Evolutionary conservation across 1,140 invertebrate species (phyloP), one percentile per base, ranked within the genome.

Genomic region (Heliconius eleuchia): DNA sequence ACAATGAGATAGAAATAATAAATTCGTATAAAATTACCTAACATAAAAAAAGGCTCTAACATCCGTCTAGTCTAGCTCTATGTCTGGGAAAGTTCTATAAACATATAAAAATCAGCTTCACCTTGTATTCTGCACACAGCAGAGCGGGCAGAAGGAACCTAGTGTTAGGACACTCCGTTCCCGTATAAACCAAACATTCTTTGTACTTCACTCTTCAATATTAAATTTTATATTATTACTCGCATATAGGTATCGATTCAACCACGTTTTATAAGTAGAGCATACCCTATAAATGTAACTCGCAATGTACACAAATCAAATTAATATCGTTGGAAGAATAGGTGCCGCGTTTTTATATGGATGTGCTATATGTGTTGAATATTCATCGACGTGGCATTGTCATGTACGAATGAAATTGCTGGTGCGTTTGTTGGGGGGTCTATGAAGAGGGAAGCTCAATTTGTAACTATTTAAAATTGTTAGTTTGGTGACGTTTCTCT

Each of bases 251-350:
- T 0, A 55, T 55, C 8, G n/a, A 30, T 30, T 13, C 13, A 13
- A 8, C 27, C 9, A 66, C 23, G 34, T 72, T 37, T 71, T 72
- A 42, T n/a, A 42, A 39, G 34, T 72, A 72, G 19, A 72, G 19
- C 30, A 30, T 37, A 72, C 16, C 37, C 37, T 72, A 66, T 72
- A 72, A 72, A 72, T 72, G 37, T 72, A 66, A 16, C 74, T 76
- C 18, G 57, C 23, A 70, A 52, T 76, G 70, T 50, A 23, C 66
- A 76, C 42, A 76, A 76, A 86, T 82, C 82, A 86, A 86, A 83
- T 86, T 85, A 86, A 84, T 86, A 86, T 85, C 83, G 84, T 86
- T 85, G 81, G 83, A 85, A 83, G 80, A 80, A 83, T 81, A 81
- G 78, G 71, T 73, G 79, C 74, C 76, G 37, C 79, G 80, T 86